phyloP scores from a whole-genome alignment of 1,140 invertebrate genomes.

The Orchesella cincta region DNA sequence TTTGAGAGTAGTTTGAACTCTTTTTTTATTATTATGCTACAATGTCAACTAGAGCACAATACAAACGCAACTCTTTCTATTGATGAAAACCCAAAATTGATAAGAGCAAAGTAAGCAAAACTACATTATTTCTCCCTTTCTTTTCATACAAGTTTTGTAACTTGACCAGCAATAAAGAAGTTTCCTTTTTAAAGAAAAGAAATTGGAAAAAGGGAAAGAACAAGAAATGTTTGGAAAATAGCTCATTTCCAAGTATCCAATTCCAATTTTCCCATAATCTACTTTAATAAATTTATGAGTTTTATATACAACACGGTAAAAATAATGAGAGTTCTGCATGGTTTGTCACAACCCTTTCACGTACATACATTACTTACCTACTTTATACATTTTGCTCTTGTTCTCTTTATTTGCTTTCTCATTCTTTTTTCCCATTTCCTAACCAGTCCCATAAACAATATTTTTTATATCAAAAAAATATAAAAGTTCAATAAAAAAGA shows the following conservation, averaged over 20 bases:
- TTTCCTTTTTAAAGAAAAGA: not conserved
- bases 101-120: no score
- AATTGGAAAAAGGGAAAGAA: not conserved
- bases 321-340: no score
- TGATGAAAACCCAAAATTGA: no score
- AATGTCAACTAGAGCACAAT: no score
- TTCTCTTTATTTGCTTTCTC: not conserved
- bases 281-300: conserved; percentile 18
- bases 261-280: conserved; percentile 17
- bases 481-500: not conserved
- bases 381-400: no score
- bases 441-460: conserved; percentile 3
- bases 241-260: not conserved
- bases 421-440: conserved; percentile 11
- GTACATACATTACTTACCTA: no score
- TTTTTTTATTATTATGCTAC: no score
- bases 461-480: conserved; percentile 8
- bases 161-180: conserved; percentile 14
- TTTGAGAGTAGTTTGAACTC: no score
- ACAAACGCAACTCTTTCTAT: no score
- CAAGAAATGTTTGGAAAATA: no score
- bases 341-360: no score
- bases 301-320: no score
- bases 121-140: not conserved
- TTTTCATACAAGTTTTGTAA: conserved; percentile 16